These are phyloP conservation scores for Beaufortia kweichowensis DNA, from an alignment of 2,113 vertebrate genomes.

Conservation along the genomic window DNA sequence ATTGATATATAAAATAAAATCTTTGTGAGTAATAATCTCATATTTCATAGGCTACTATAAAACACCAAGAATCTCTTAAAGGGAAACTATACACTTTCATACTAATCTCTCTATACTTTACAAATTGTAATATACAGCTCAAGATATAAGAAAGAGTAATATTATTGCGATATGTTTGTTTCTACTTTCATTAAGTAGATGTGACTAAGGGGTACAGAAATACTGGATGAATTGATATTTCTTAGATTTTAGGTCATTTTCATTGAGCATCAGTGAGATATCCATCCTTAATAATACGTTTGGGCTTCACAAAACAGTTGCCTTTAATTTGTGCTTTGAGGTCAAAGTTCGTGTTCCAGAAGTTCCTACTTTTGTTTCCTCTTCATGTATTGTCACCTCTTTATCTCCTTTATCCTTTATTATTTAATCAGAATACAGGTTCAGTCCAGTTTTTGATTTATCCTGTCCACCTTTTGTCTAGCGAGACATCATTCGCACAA, in stretches of 20 bases:
- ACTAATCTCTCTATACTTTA: slow-evolving; percentile 27
- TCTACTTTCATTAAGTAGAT: background rate
- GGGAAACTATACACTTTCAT: background rate
- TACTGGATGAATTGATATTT: background rate
- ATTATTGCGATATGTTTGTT: slow-evolving; percentile 31
- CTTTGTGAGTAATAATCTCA: slow-evolving; percentile 22
- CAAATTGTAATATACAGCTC: slow-evolving; percentile 40
- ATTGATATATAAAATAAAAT: slow-evolving; percentile 35
- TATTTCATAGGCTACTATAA: slow-evolving; percentile 19
- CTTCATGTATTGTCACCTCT: background rate
- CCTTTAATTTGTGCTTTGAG: slow-evolving; percentile 11
- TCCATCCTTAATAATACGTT: background rate
- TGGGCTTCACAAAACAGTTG: background rate
- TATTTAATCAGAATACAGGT: background rate
- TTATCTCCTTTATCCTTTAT: background rate
- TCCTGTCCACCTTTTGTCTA: slow-evolving; percentile 58
- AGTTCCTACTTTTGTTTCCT: slow-evolving; percentile 28
- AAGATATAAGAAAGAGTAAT: slow-evolving; percentile 4
- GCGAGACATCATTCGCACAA: slow-evolving; percentile 97
- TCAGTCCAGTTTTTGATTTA: background rate
- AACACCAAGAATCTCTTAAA: slow-evolving; percentile 22
- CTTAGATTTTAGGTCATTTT: too few relatives aligned
- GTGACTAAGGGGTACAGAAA: background rate
- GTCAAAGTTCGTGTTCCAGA: slow-evolving; percentile 36
- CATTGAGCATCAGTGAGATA: background rate